phyloP scores from a whole-genome alignment of 2,797 vertebrate species.

The Chaunax sp. region DNA sequence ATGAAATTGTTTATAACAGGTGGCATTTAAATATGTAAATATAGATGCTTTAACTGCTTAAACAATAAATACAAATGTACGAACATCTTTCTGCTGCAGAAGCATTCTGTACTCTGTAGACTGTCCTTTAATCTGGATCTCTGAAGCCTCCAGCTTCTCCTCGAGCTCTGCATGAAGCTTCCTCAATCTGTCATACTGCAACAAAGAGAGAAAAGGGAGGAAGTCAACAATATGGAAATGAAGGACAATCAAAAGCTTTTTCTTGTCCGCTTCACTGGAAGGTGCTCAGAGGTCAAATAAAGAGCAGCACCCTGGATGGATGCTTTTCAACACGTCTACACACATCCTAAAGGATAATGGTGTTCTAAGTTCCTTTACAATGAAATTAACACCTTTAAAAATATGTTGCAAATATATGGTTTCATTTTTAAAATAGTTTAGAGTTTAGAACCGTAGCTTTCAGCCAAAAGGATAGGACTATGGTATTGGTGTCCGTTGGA shows the following conservation, averaged over 20 bases:
- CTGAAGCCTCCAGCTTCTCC: slow-evolving; percentile 94
- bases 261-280: background rate
- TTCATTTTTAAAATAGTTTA: too few species aligned
- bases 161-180: slow-evolving; percentile 90
- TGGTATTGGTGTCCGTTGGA: too few species aligned
- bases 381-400: background rate
- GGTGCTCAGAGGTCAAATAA: background rate
- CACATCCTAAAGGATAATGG: too few species aligned
- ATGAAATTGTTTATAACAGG: background rate
- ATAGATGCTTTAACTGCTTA: background rate
- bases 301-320: background rate
- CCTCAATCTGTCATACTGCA: slow-evolving; percentile 91
- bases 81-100: slow-evolving; percentile 95
- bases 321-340: too few species aligned
- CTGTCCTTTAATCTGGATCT: slow-evolving; percentile 94
- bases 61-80: slow-evolving; percentile 2
- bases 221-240: background rate
- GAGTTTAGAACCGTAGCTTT: too few species aligned
- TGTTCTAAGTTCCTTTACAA: too few species aligned
- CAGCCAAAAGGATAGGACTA: too few species aligned
- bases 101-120: slow-evolving; percentile 90
- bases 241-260: background rate
- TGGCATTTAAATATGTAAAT: background rate
- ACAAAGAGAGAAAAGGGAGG: slow-evolving; percentile 32
- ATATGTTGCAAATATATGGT: background rate